Evolutionary conservation across 2,888 invertebrate species (phyloP).

Genomic region (Xestoiulus laeticollis): DNA sequence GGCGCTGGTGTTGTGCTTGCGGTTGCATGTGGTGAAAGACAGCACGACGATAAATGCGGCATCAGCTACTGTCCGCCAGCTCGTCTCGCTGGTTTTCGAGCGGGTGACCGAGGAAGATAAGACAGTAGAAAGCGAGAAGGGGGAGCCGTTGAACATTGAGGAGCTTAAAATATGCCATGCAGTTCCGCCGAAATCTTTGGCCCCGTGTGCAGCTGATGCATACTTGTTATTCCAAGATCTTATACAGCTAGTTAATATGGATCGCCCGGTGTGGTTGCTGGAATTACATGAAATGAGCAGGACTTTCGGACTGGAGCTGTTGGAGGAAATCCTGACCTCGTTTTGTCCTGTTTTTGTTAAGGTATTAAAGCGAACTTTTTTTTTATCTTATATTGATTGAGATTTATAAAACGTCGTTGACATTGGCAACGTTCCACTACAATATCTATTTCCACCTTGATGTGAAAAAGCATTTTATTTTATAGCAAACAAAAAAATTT

Average conservation of each 20-base stretch:
- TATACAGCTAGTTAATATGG: conserved; percentile 95
- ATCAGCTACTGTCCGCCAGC: conserved; percentile 94
- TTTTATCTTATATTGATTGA: neutral
- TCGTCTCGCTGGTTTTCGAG: conserved; percentile 92
- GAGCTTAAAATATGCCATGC: conserved; percentile 80
- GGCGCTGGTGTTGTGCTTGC: conserved; percentile 94
- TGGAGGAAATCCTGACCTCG: conserved; percentile 89
- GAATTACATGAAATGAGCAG: conserved; percentile 98
- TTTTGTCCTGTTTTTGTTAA: conserved; percentile 66
- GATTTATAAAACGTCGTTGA: too few relatives aligned
- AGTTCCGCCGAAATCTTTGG: conserved; percentile 81
- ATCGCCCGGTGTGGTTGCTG: conserved; percentile 93
- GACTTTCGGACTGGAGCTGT: conserved; percentile 92
- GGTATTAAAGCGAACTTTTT: conserved; percentile 59
- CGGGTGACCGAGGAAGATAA: conserved; percentile 78
- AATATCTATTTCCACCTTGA: too few relatives aligned
- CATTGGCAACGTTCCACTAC: too few relatives aligned
- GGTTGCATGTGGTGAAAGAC: conserved; percentile 95
- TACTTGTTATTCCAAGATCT: conserved; percentile 97
- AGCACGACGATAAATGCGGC: conserved; percentile 96
- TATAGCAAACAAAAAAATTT: too few relatives aligned
- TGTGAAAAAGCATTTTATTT: too few relatives aligned
- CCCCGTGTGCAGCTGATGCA: conserved; percentile 91
- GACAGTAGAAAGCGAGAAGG: conserved; percentile 47
- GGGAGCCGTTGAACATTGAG: conserved; percentile 72